Conservation (phyloP, 2,113 vertebrate genomes). For the Passer montanus region DNA sequence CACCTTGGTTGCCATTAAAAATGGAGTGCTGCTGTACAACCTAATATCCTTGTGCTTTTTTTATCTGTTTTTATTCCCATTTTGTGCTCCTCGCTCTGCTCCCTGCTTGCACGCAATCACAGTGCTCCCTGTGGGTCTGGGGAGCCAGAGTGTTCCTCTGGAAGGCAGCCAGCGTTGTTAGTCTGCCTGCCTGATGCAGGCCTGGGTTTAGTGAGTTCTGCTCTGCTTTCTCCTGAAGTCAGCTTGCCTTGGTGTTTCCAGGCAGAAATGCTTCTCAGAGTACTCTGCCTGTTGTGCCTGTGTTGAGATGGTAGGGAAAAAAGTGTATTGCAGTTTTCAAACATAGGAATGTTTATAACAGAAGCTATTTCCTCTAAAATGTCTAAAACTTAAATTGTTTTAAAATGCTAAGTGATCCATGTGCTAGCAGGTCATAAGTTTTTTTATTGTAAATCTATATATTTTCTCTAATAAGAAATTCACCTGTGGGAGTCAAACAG, state of each 20-base stretch:
- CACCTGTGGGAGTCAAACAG: neutral
- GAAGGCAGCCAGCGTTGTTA: conserved; percentile 19
- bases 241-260: neutral
- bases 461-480: neutral
- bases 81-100: neutral
- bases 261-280: neutral
- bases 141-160: conserved; percentile 27
- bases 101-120: neutral
- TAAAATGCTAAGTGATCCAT: neutral
- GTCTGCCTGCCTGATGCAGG: neutral
- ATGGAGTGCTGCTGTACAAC: neutral
- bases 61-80: neutral
- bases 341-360: neutral
- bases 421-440: neutral
- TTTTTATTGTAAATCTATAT: neutral
- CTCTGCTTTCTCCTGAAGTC: neutral
- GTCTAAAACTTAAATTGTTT: neutral
- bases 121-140: neutral
- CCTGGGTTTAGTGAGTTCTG: neutral
- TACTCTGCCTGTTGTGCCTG: neutral
- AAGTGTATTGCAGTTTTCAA: neutral
- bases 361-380: neutral
- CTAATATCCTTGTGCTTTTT: neutral
- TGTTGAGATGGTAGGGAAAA: neutral
- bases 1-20: conserved; percentile 17